These are phyloP conservation scores for Cairina moschata DNA, from an alignment of 2,113 vertebrate species.

Conservation along the genomic window DNA sequence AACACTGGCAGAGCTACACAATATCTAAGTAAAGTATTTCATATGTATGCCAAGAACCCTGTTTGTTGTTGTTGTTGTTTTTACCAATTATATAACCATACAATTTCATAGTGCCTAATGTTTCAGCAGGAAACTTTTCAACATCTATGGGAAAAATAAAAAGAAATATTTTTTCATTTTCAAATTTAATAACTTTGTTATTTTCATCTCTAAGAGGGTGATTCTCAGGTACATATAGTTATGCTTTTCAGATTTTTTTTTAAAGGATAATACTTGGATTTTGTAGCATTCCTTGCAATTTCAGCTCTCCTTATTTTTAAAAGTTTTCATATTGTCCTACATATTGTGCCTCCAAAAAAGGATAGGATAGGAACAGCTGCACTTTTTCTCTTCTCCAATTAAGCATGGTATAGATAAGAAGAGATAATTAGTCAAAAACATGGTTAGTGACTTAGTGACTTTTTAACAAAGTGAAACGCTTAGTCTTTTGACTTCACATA, in stretches of 20 bases:
- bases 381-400: neutral
- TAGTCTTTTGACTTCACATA: neutral
- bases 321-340: neutral
- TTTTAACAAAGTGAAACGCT: neutral
- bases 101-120: accelerated
- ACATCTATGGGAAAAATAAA: neutral
- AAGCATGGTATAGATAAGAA: neutral
- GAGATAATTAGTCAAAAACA: neutral
- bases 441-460: neutral
- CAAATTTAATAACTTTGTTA: neutral
- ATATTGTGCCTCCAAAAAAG: neutral
- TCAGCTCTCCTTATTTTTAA: neutral
- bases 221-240: neutral
- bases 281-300: neutral
- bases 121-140: neutral
- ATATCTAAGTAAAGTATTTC: neutral
- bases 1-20: neutral
- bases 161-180: neutral
- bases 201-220: neutral
- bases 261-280: neutral
- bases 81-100: neutral
- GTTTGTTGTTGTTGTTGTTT: neutral
- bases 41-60: neutral
- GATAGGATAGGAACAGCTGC: neutral
- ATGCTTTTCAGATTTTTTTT: neutral